Conservation (phyloP, 2,888 invertebrate species). For the Archips crataeganus region DNA sequence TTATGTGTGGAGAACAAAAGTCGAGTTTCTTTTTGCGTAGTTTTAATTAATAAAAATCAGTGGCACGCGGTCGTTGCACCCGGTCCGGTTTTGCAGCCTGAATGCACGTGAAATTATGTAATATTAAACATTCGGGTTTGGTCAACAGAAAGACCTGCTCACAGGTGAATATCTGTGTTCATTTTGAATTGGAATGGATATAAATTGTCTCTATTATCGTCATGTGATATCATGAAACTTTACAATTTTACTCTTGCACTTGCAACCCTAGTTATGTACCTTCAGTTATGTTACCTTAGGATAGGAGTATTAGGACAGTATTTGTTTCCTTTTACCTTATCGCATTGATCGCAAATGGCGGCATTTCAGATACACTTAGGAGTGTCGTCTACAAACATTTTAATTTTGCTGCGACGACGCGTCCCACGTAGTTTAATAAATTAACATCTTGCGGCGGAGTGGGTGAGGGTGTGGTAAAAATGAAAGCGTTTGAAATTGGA, state of each 20-base stretch:
- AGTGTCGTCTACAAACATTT: conserved; percentile 28
- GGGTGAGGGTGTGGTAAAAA: conserved; percentile 47
- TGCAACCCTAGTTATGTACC: background rate
- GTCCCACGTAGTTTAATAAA: conserved; percentile 48
- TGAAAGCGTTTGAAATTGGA: conserved; percentile 57
- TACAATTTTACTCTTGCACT: conserved; percentile 8
- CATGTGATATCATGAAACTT: background rate
- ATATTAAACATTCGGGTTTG: conserved; percentile 66
- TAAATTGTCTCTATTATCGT: background rate
- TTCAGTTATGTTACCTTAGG: no score
- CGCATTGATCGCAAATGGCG: conserved; percentile 17
- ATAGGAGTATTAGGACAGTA: no score
- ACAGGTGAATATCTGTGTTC: no score
- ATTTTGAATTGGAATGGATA: background rate
- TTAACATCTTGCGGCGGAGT: conserved; percentile 51
- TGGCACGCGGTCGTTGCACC: conserved; percentile 68
- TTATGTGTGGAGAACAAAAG: conserved; percentile 35
- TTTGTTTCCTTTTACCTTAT: background rate
- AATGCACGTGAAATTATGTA: conserved; percentile 72
- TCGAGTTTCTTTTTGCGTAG: conserved; percentile 43
- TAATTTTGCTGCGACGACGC: conserved; percentile 46
- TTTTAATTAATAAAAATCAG: conserved; percentile 64
- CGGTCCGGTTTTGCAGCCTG: conserved; percentile 60
- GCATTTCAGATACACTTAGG: conserved; percentile 14
- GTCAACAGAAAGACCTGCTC: conserved; percentile 42